Evolutionary conservation across 23 tunicate genomes (phyloP), one percentile per base, ranked within the genome.

Genomic region (Halocynthia roretzi): DNA sequence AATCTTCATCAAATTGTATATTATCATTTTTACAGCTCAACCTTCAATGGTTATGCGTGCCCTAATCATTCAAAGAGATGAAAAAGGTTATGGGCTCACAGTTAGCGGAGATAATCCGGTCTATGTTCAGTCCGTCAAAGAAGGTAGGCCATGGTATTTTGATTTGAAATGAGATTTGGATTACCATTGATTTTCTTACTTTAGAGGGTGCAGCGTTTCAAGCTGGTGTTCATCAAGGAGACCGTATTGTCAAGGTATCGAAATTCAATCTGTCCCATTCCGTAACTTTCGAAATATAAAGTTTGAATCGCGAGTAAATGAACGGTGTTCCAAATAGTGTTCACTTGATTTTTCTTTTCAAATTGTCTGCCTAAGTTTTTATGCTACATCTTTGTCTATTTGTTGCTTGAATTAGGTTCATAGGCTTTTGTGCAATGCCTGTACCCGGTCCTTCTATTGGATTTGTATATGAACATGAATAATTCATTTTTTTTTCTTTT

Each of bases 81-180:
- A 89, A 6, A 80, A 54, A 14, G 97, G 97, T 69, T 91, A 76
- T 71, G 97, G 97, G 0, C 71, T 91, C 17, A 85, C 91, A 10
- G 87, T 91, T 8, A 85, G 87, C 60, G 97, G 91, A 22, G 91
- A 91, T 57, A 85, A 82, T 62, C 97, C 97, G 17, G 91, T 85
- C 18, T 81, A 31, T 71, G 84, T 91, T 58, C 90, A 91, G 56
- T 82, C 90, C 17, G 91, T 85, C 6, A 91, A 85, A 81, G 80
- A 86, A 85, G 84, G 97, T 91, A 72, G 18, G 57, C 31, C 15
- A 12, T 50, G 14, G 2, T 72, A 14, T 58, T 58, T 58, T n/a
- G 17, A 58, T n/a, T 14, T 14, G 17, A 58, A n/a, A 58, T n/a
- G 17, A 15, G 17, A 58, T 14, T 58, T 58, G 4, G 17, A 58